Conservation (phyloP, 1,140 invertebrate species). For the Heliconius congener region DNA sequence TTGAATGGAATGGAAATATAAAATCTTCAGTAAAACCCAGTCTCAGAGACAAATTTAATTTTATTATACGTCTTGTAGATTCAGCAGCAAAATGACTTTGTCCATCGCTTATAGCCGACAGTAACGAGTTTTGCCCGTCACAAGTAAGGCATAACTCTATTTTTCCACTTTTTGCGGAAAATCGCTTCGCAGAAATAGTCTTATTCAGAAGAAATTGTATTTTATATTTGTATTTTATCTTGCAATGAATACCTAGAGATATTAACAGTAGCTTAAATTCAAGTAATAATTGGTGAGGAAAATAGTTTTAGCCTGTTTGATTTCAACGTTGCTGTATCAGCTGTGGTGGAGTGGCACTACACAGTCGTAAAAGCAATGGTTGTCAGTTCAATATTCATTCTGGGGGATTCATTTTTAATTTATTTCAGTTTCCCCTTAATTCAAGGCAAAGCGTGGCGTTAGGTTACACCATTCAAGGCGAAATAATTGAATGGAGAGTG, state of each 20-base stretch:
- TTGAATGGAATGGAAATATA: neutral
- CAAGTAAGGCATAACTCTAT: slow-evolving; percentile 12
- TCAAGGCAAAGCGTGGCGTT: neutral
- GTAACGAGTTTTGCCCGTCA: slow-evolving; percentile 13
- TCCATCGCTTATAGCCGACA: slow-evolving; percentile 13
- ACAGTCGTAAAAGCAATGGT: neutral
- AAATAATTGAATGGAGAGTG: neutral
- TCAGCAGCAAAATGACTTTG: slow-evolving; percentile 15
- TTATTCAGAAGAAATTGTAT: slow-evolving; percentile 1
- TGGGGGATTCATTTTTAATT: neutral
- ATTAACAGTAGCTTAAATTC: neutral
- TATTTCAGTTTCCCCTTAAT: neutral
- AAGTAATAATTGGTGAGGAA: too few relatives aligned
- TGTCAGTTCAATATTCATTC: neutral
- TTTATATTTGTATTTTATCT: neutral
- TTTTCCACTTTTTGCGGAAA: neutral
- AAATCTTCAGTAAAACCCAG: slow-evolving; percentile 1
- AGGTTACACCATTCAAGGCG: neutral
- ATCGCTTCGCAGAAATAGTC: neutral
- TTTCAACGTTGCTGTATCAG: too few relatives aligned
- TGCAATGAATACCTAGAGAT: neutral
- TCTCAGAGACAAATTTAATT: slow-evolving; percentile 12
- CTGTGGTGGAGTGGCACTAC: too few relatives aligned
- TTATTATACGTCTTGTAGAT: slow-evolving; percentile 14
- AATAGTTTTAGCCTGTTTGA: too few relatives aligned